Conservation (phyloP, 2,113 vertebrate genomes). For the Mola mola region DNA sequence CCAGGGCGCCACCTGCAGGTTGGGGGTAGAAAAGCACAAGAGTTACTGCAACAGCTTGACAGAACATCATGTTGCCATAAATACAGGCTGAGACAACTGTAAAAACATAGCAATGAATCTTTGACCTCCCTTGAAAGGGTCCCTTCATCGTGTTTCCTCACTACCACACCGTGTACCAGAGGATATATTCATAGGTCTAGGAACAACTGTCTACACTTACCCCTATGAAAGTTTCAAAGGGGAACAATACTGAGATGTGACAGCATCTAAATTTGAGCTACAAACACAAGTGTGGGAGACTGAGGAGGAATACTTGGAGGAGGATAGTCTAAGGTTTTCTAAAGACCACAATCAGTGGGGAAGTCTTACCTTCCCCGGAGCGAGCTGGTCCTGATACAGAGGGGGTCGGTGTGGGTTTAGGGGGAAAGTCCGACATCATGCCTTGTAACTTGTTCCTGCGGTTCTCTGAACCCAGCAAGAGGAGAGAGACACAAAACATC, state of each 20-base stretch:
- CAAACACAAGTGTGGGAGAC: background rate
- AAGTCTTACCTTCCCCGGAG: slow-evolving; percentile 84
- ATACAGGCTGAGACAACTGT: slow-evolving; percentile 9
- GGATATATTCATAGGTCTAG: slow-evolving; percentile 37
- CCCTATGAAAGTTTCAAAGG: slow-evolving; percentile 24
- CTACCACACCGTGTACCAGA: slow-evolving; percentile 36
- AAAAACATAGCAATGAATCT: slow-evolving; percentile 4
- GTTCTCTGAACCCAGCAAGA: slow-evolving; percentile 83
- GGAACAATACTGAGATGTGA: background rate
- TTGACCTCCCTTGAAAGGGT: slow-evolving; percentile 3
- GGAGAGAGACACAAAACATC: slow-evolving; percentile 75
- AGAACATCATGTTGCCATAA: background rate
- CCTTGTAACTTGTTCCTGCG: slow-evolving; percentile 89
- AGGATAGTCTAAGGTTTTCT: background rate
- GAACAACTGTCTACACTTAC: slow-evolving; percentile 13
- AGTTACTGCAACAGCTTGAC: background rate
- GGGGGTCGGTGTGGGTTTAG: slow-evolving; percentile 82
- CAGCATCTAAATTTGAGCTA: slow-evolving; percentile 24
- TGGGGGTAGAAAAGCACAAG: slow-evolving; percentile 24
- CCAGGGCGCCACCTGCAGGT: slow-evolving; percentile 85
- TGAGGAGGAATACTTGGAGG: background rate
- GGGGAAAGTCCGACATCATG: slow-evolving; percentile 88
- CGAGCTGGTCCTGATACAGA: slow-evolving; percentile 84
- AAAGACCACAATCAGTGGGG: background rate
- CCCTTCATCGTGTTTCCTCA: slow-evolving; percentile 8